Evolutionary conservation across 2,797 vertebrate species (phyloP).

Genomic region (Clarias pachynema): DNA sequence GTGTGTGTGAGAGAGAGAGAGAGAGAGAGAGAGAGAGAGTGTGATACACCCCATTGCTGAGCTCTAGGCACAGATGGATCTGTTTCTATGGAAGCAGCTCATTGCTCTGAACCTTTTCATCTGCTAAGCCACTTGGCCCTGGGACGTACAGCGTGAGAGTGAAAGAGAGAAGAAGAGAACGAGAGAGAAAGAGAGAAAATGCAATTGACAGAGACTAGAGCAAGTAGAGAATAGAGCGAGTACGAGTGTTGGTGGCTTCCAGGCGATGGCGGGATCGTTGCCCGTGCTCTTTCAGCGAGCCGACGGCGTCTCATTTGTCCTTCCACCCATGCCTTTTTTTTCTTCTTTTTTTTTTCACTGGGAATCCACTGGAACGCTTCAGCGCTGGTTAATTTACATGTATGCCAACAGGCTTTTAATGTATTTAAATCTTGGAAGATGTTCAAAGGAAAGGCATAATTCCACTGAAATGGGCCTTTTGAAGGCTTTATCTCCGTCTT

Average conservation of each 20-base stretch:
- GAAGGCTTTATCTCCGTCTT: constrained; percentile 98
- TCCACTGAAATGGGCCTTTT: constrained; percentile 98
- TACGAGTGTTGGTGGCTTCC: constrained; percentile 69
- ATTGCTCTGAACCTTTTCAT: constrained; percentile 82
- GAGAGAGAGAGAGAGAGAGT: not conserved
- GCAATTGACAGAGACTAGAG: constrained; percentile 66
- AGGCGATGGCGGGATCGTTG: constrained; percentile 74
- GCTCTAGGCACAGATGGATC: constrained; percentile 71
- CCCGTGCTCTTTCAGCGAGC: constrained; percentile 70
- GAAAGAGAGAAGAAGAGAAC: constrained; percentile 49
- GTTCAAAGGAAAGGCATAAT: constrained; percentile 97
- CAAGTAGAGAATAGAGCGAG: constrained; percentile 69
- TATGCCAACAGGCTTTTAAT: constrained; percentile 98
- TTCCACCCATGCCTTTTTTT: constrained; percentile 71
- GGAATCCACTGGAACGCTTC: constrained; percentile 86
- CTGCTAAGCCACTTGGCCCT: constrained; percentile 81
- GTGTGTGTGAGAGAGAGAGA: not conserved
- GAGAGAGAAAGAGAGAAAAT: constrained; percentile 65
- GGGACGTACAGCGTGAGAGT: constrained; percentile 49
- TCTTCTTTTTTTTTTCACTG: constrained; percentile 72
- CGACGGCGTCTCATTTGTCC: constrained; percentile 72
- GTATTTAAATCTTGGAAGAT: constrained; percentile 97
- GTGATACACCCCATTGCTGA: constrained; percentile 67
- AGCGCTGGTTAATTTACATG: constrained; percentile 95
- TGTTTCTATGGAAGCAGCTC: constrained; percentile 75